phyloP scores from a whole-genome alignment of 1,140 invertebrate genomes.

The Apis laboriosa region DNA sequence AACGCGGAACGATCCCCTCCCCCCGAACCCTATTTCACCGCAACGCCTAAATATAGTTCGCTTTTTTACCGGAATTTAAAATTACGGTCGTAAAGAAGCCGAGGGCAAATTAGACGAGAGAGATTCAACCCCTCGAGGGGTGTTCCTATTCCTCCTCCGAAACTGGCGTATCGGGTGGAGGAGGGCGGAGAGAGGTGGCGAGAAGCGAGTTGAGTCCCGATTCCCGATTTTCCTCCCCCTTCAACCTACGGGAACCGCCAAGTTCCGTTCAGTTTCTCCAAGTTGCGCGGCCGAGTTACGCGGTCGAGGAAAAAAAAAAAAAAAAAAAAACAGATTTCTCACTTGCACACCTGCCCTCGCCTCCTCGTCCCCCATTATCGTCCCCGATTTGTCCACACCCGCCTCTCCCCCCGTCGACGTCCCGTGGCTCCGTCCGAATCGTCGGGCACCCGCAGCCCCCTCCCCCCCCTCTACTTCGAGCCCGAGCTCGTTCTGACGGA shows the following conservation, averaged over 20 bases:
- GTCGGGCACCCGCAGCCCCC: slow-evolving; percentile 29
- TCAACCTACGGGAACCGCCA: too few relatives aligned
- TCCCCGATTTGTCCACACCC: not conserved
- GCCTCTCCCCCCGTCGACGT: slow-evolving; percentile 22
- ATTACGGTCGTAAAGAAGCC: slow-evolving; percentile 75
- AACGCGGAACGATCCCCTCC: slow-evolving; percentile 50
- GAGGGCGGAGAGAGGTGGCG: too few relatives aligned
- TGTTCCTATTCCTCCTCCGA: slow-evolving; percentile 47
- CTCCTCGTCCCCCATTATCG: slow-evolving; percentile 15
- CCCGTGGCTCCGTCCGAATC: slow-evolving; percentile 46
- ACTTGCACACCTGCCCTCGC: slow-evolving; percentile 51
- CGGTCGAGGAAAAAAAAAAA: too few relatives aligned
- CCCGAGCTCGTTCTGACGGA: slow-evolving; percentile 76
- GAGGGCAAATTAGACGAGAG: slow-evolving; percentile 70
- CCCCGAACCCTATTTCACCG: slow-evolving; percentile 56
- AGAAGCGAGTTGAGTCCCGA: too few relatives aligned
- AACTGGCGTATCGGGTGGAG: slow-evolving; percentile 29
- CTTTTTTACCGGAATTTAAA: slow-evolving; percentile 70
- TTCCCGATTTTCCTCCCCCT: too few relatives aligned
- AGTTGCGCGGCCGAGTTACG: too few relatives aligned
- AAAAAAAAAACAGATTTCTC: not conserved
- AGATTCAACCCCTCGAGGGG: slow-evolving; percentile 60
- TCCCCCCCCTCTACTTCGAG: slow-evolving; percentile 63
- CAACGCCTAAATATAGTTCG: slow-evolving; percentile 69
- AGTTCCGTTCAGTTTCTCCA: too few relatives aligned